Evolutionary conservation across 2,888 invertebrate genomes (phyloP), one percentile per base, ranked within the genome.

Genomic region (Zele albiditarsus): DNA sequence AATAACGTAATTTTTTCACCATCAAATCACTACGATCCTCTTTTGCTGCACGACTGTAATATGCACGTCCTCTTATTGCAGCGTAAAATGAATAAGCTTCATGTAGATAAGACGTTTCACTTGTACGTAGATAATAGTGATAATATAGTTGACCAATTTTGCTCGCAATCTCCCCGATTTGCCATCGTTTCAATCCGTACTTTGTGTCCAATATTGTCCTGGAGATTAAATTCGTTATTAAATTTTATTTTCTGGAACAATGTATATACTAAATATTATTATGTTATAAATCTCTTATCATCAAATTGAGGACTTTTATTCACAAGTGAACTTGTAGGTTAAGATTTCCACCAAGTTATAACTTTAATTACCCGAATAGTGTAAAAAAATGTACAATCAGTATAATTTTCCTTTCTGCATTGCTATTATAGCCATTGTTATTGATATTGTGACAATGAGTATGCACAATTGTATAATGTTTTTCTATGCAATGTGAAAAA

Each of bases 81-180:
- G 96, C 95, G 92, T 98, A 98, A 90, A 98, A 98, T 75, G 97
- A 96, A 90, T 95, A 98, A 68, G 98, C 97, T 91, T 98, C 98
- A 89, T 96, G 96, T 84, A 98, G 91, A 90, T 98, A 98, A 90
- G 96, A 96, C 49, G 97, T 97, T 91, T 98, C 98, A 90, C 98
- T 98, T 79, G 98, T 98, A 86, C 98, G 92, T 86, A 98, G 92
- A 90, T 98, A 98, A 91, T 98, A 98, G 91, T 98, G 98, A 90
- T 98, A 98, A 90, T 98, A 98, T 38, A 98, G 94, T 90, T 98
- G 98, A 81, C 98, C 98, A 88, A 98, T 98, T 92, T 98, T 98
- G 71, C 98, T 98, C 67, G 98, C 98, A 81, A 98, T 98, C 91
- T 98, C 98, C 71, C 98, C 98, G 84, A 98, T 98, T 90, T 98